phyloP scores from a whole-genome alignment of 2,113 vertebrate species.

The Calyptomena viridis region DNA sequence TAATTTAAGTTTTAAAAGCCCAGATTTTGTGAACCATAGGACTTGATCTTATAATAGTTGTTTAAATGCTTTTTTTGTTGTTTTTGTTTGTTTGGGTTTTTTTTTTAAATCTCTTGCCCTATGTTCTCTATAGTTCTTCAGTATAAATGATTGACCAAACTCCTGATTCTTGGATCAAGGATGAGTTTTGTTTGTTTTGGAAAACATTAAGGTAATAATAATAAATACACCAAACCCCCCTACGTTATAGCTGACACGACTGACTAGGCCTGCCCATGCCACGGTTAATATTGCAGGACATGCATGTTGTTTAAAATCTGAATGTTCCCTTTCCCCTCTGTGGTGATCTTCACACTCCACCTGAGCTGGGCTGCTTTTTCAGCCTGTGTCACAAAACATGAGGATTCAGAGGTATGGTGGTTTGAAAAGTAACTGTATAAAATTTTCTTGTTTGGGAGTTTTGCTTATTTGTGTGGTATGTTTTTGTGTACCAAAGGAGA shows the following conservation, averaged over 20 bases:
- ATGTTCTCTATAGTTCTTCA: not conserved
- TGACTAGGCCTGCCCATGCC: not conserved
- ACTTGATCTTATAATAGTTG: not conserved
- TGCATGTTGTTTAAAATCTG: not conserved
- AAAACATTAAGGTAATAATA: not conserved
- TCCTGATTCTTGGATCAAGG: not conserved
- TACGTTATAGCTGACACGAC: not conserved
- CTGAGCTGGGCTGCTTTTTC: not conserved
- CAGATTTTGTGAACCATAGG: not conserved
- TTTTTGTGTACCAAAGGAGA: not conserved
- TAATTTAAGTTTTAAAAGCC: not conserved
- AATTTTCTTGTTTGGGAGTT: not conserved
- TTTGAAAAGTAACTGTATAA: not conserved
- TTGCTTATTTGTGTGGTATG: not conserved
- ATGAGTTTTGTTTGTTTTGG: not conserved
- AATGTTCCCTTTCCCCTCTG: not conserved
- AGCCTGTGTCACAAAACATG: accelerated
- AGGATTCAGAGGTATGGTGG: not conserved
- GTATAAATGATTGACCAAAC: not conserved
- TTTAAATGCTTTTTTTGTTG: not conserved
- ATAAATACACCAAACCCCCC: not conserved
- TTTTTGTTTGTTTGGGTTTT: not conserved
- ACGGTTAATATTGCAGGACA: not conserved
- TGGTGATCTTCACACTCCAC: not conserved
- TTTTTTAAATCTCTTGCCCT: not conserved